Conservation (phyloP, 2,888 invertebrate species). For the Tanaodytes sp. region DNA sequence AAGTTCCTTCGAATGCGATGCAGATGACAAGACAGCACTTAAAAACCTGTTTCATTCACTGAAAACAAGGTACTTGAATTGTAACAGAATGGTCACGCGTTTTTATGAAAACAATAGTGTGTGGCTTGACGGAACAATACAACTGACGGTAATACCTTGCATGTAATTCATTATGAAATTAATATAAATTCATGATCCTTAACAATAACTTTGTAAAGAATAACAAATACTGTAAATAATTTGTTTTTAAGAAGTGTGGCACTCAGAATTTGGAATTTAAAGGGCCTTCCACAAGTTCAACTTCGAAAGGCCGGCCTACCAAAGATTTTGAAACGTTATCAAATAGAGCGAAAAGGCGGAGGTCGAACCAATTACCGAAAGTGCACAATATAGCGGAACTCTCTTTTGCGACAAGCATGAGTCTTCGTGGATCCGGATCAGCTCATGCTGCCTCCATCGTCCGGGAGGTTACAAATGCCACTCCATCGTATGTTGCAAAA, state of each 20-base stretch:
- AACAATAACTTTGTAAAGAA: neutral
- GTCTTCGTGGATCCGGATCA: constrained; percentile 31
- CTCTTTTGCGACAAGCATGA: constrained; percentile 28
- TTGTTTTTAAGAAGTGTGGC: constrained; percentile 4
- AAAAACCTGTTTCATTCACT: neutral
- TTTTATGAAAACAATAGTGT: constrained; percentile 26
- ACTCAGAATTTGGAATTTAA: too few species aligned
- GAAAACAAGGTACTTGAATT: constrained; percentile 20
- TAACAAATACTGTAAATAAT: neutral
- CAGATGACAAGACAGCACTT: constrained; percentile 6
- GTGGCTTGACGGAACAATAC: constrained; percentile 21
- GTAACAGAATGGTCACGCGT: constrained; percentile 18
- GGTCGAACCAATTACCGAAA: constrained; percentile 18
- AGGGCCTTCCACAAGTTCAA: constrained; percentile 8
- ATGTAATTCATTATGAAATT: too few species aligned
- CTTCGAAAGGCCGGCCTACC: constrained; percentile 14
- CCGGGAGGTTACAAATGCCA: constrained; percentile 8
- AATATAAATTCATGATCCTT: too few species aligned
- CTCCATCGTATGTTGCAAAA: constrained; percentile 14
- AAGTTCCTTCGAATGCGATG: constrained; percentile 1
- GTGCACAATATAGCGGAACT: constrained; percentile 17
- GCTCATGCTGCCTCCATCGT: constrained; percentile 25
- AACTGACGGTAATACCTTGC: constrained; percentile 17
- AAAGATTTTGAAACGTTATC: constrained; percentile 22
- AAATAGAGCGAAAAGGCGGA: constrained; percentile 21